Evolutionary conservation across 2,113 vertebrate species (phyloP).

Genomic region (Acanthochromis polyacanthus): DNA sequence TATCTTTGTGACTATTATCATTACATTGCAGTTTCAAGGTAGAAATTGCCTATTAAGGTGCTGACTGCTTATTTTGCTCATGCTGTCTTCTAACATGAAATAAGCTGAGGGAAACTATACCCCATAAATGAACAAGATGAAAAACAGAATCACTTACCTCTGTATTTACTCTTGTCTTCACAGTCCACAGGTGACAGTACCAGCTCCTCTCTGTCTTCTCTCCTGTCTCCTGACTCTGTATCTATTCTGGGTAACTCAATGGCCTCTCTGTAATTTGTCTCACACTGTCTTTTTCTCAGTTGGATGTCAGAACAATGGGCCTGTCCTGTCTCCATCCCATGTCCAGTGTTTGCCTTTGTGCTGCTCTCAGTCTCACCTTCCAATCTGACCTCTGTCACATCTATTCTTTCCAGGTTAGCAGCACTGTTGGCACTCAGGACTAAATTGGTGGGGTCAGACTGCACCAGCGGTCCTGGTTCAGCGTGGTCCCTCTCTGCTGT

Average conservation of each 20-base stretch:
- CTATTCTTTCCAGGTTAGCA: not conserved
- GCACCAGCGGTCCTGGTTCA: not conserved
- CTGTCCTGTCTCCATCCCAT: not conserved
- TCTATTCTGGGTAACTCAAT: not conserved
- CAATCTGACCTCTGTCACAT: not conserved
- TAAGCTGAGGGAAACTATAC: not conserved
- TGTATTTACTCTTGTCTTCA: not conserved
- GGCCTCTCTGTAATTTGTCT: not conserved
- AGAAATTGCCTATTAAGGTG: no score
- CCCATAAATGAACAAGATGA: not conserved
- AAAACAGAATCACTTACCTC: constrained; percentile 34
- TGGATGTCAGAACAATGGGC: not conserved
- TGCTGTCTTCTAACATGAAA: no score
- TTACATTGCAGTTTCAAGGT: no score
- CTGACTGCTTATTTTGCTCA: no score
- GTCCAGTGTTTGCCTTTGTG: not conserved
- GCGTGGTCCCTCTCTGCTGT: constrained; percentile 24
- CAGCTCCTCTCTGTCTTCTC: not conserved
- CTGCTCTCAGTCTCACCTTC: not conserved
- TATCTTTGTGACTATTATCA: no score
- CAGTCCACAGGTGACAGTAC: not conserved
- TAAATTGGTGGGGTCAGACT: constrained; percentile 4
- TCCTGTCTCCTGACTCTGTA: not conserved
- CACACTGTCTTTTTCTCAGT: not conserved
- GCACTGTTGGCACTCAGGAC: accelerated